Evolutionary conservation across 35 echinoderm and acorn worm genomes (phyloP).

Genomic region (Chiridota heheva): DNA sequence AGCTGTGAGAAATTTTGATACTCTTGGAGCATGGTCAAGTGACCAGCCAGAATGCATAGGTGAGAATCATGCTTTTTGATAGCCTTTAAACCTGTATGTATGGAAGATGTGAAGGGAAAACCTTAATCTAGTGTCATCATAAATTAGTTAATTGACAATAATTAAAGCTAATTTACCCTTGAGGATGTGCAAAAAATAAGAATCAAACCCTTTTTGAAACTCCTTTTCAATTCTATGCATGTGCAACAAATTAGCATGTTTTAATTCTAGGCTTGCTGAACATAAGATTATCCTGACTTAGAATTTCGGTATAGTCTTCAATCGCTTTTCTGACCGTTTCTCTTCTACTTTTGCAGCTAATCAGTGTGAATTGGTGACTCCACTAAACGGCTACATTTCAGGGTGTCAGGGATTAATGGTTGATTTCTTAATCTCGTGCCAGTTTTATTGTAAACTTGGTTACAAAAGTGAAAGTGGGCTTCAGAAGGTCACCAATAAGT

Average conservation of each 20-base stretch:
- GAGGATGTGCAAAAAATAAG: no score
- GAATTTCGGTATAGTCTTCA: no score
- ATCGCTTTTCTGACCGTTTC: no score
- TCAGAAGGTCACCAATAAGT: slow-evolving; percentile 7
- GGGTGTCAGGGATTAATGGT: slow-evolving; percentile 38
- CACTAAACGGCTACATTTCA: slow-evolving; percentile 52
- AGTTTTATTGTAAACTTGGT: slow-evolving; percentile 54
- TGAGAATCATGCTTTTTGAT: slow-evolving; percentile 7
- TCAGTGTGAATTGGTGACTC: slow-evolving; percentile 34
- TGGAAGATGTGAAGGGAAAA: neutral
- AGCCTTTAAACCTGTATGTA: no score
- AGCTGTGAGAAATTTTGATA: neutral
- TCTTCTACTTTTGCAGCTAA: slow-evolving; percentile 39
- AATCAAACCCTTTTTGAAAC: neutral
- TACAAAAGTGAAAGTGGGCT: slow-evolving; percentile 13
- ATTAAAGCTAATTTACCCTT: no score
- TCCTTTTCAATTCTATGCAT: neutral
- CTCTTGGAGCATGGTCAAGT: slow-evolving; percentile 26
- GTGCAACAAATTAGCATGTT: neutral
- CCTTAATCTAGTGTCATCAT: no score
- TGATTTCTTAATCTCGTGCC: slow-evolving; percentile 45
- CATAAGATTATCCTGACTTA: neutral
- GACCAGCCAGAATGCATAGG: slow-evolving; percentile 33
- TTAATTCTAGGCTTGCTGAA: neutral
- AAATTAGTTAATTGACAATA: no score